A percentile compares a stretch with the other conserved stretches of the same genome.
phyloP scores from a whole-genome alignment of 2,113 vertebrate genomes.

The Chiloscyllium plagiosum region DNA sequence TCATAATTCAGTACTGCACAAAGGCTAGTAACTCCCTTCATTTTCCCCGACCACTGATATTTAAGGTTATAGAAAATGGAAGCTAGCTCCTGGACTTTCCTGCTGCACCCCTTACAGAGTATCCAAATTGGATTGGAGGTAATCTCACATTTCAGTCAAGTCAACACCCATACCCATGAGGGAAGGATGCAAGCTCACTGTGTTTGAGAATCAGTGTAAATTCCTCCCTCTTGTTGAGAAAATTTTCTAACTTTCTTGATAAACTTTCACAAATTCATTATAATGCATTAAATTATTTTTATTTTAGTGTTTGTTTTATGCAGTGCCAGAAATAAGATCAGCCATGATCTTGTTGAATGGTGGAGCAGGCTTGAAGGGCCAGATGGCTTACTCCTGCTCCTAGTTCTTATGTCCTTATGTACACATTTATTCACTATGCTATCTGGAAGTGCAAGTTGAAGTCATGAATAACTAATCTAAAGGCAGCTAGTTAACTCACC shows the following conservation, averaged over 20 bases:
- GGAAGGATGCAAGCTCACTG: not conserved
- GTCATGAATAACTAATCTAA: not conserved
- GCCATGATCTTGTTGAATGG: no score
- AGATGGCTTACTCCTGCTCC: no score
- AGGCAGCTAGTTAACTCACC: not conserved
- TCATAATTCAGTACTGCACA: not conserved
- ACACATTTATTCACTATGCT: not conserved
- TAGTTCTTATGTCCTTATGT: no score
- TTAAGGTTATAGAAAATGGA: not conserved
- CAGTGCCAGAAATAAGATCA: not conserved
- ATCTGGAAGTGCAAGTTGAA: not conserved
- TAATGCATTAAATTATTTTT: not conserved
- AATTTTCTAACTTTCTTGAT: not conserved
- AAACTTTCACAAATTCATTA: not conserved
- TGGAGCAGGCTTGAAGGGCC: no score
- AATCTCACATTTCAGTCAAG: not conserved
- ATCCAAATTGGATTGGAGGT: not conserved
- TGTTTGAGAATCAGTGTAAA: not conserved
- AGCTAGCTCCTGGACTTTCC: not conserved
- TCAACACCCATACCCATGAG: not conserved
- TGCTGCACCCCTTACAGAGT: not conserved
- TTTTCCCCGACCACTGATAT: not conserved
- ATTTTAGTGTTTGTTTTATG: not conserved
- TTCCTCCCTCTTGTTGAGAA: not conserved
- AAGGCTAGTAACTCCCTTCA: no score